Percentiles rank a stretch among this genome's conserved stretches.
Evolutionary conservation across 2,797 vertebrate genomes (phyloP).

Genomic region (Tokudaia tokunoshimensis): DNA sequence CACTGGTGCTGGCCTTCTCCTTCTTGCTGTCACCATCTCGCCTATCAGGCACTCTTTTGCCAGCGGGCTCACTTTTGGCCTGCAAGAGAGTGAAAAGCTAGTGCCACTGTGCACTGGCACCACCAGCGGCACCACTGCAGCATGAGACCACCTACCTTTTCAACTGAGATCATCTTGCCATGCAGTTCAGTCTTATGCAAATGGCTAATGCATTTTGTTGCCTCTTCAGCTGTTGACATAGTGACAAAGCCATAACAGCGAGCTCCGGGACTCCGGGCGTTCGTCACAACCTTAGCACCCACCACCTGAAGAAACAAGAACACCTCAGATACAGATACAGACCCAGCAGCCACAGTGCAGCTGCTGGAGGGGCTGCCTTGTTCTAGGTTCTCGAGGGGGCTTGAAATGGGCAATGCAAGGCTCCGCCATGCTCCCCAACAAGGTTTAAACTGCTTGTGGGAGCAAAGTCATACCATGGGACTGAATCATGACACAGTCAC

Average conservation of each 20-base stretch:
- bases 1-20: constrained; percentile 85
- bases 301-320: constrained; percentile 91
- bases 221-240: constrained; percentile 96
- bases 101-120: not conserved
- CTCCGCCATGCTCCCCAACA: not conserved
- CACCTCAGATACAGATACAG: not conserved
- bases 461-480: not conserved
- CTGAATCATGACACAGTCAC: not conserved
- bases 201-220: constrained; percentile 95
- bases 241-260: constrained; percentile 99
- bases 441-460: not conserved
- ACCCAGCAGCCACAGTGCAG: not conserved
- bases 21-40: constrained; percentile 92
- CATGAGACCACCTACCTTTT: constrained; percentile 90
- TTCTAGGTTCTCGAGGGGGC: no score
- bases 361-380: not conserved
- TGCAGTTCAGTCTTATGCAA: constrained; percentile 97
- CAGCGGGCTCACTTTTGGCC: constrained; percentile 97
- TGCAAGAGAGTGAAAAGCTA: constrained; percentile 77
- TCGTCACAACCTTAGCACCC: constrained; percentile 98
- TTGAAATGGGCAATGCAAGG: not conserved
- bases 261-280: constrained; percentile 96
- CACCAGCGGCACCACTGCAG: accelerated
- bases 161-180: constrained; percentile 97
- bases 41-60: constrained; percentile 95